Percentiles rank a stretch among this genome's conserved stretches.
These are phyloP conservation scores for Oncorhynchus gorbuscha DNA, from an alignment of 2,113 vertebrate genomes.

Conservation along the genomic window DNA sequence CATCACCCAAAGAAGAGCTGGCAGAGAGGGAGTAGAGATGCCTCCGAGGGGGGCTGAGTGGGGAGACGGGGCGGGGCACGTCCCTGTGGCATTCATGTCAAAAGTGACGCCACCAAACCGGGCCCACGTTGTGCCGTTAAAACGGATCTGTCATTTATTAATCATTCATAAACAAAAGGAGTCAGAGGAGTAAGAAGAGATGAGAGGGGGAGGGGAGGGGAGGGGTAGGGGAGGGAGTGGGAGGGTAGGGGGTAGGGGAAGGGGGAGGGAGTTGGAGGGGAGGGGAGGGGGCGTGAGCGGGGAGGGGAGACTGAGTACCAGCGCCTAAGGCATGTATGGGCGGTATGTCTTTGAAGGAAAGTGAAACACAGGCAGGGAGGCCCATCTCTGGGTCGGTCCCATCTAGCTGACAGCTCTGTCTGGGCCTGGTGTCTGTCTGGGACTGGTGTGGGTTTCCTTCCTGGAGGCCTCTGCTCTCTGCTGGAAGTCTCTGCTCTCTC, in stretches of 20 bases:
- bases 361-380: constrained; percentile 45
- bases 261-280: background rate
- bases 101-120: constrained; percentile 46
- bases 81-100: constrained; percentile 50
- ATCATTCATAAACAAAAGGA: constrained; percentile 56
- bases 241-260: too few species aligned
- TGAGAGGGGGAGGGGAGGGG: background rate
- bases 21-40: background rate
- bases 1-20: constrained; percentile 3
- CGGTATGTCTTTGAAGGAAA: constrained; percentile 51
- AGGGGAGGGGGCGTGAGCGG: too few species aligned
- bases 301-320: background rate
- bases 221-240: too few species aligned
- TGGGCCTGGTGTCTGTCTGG: background rate
- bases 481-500: too few species aligned
- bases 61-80: constrained; percentile 18
- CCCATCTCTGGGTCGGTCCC: constrained; percentile 18
- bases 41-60: background rate
- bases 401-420: background rate
- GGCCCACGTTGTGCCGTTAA: constrained; percentile 44
- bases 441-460: background rate
- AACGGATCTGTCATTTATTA: constrained; percentile 59
- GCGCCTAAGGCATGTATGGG: constrained; percentile 46
- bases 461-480: too few species aligned
- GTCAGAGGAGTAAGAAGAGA: constrained; percentile 11